Evolutionary conservation across 2,797 vertebrate genomes (phyloP), one percentile per base, ranked within the genome.

Genomic region (Coranthus polyacanthus): DNA sequence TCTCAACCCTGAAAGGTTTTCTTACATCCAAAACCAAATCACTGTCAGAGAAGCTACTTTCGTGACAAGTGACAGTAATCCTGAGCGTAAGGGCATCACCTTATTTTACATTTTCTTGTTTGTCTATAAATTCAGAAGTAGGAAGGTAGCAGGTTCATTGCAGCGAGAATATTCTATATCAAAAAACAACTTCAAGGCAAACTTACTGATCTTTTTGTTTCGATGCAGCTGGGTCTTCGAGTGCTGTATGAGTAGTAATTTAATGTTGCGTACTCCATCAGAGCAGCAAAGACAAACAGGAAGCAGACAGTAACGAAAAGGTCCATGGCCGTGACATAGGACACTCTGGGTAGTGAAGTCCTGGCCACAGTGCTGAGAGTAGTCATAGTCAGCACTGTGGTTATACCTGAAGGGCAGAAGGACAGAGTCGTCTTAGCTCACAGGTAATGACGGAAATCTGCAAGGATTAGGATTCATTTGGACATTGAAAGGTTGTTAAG

Each of bases 261-360:
- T 65, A 99, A 94, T 0, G 95, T 95, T 29, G 97, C 97, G 0
- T 98, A 99, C 90, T 99, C 97, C 97, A 99, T 98, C 74, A 99
- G 88, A 37, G 97, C 97, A 13, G 97, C 97, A n/a, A 99, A 99
- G 68, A 99, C 97, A 49, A 99, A 99, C 6, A 99, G 88, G 93
- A 99, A 99, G 90, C 97, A 98, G 62, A 99, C 96, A 0, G 97
- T 98, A 85, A 99, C 96, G 32, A 99, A 99, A 39, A 99, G 94
- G 82, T 99, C 97, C 97, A 99, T 99, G 75, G 97, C 97, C 0
- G 97, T 99, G 90, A 98, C 92, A 0, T 99, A 99, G 29, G 97
- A 99, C 47, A 99, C 97, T 17, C 96, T 93, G 12, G 97, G 97
- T 56, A 99, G 82, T 0, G 97, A 98, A 0, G 96, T 98, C 84